Conservation (phyloP, 2,113 vertebrate species). For the Pelecanus crispus region DNA sequence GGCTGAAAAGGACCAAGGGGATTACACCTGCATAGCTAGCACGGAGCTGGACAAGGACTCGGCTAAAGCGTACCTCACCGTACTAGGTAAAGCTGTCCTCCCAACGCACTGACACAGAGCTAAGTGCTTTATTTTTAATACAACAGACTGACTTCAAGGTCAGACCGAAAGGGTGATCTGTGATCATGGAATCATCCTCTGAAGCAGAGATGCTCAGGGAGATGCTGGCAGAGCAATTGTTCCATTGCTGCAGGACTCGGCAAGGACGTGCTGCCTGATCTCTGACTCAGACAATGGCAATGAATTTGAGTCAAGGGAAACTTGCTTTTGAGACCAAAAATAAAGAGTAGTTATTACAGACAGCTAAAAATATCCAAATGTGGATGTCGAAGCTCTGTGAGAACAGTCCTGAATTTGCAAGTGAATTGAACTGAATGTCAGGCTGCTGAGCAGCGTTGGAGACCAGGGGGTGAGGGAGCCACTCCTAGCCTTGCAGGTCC, state of each 20-base stretch:
- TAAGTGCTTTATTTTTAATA: not conserved
- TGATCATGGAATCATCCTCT: not conserved
- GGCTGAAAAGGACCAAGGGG: conserved; percentile 86
- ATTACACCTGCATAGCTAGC: conserved; percentile 85
- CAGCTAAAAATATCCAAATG: not conserved
- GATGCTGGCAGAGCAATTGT: not conserved
- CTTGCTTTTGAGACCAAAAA: not conserved
- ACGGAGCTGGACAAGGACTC: conserved; percentile 90
- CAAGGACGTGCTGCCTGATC: not conserved
- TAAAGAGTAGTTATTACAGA: not conserved
- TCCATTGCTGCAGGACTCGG: not conserved
- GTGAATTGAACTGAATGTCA: not conserved
- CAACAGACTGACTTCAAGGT: not conserved
- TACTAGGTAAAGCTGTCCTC: conserved; percentile 79
- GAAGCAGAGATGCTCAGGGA: not conserved
- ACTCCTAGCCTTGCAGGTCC: not conserved
- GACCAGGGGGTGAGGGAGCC: not conserved
- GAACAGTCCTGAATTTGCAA: not conserved
- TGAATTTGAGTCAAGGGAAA: not conserved
- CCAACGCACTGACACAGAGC: not conserved
- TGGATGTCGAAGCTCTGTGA: not conserved
- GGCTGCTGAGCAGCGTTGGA: not conserved
- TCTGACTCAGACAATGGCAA: rapidly evolving
- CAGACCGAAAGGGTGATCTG: not conserved
- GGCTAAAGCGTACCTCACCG: conserved; percentile 88